Conservation (phyloP, 2,113 vertebrate species). For the Blennius ocellaris region DNA sequence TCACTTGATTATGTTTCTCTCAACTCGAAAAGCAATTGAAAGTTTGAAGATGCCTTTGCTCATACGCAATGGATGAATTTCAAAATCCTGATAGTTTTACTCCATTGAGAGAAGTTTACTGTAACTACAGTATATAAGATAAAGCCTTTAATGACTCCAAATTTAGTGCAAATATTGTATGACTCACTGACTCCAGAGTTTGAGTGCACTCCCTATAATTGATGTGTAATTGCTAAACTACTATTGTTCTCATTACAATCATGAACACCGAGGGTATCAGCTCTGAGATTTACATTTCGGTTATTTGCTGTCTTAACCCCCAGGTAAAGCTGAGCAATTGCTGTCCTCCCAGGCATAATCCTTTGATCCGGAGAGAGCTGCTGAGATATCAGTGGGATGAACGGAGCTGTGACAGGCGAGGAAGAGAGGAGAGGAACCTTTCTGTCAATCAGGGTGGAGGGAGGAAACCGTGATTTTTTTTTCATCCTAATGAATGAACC, state of each 20-base stretch:
- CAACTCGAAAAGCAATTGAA: too few species aligned
- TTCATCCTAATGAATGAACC: constrained; percentile 63
- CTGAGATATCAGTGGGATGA: constrained; percentile 65
- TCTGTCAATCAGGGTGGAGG: constrained; percentile 66
- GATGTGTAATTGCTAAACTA: constrained; percentile 24
- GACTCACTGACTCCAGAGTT: constrained; percentile 14
- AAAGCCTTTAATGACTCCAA: constrained; percentile 4
- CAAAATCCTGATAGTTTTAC: too few species aligned
- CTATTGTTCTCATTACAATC: constrained; percentile 23
- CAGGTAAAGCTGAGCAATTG: constrained; percentile 58
- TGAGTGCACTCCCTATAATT: constrained; percentile 31
- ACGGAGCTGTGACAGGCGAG: constrained; percentile 59
- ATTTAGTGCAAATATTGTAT: constrained; percentile 17
- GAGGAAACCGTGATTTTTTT: constrained; percentile 37
- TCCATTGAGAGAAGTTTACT: too few species aligned
- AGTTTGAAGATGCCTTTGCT: too few species aligned
- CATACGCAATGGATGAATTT: too few species aligned
- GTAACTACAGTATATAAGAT: neutral
- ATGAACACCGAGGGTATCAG: constrained; percentile 33
- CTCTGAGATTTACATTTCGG: constrained; percentile 32
- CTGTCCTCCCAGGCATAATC: constrained; percentile 63
- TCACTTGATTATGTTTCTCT: too few species aligned
- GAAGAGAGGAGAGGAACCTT: constrained; percentile 40
- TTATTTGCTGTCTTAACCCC: constrained; percentile 45
- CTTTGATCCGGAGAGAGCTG: constrained; percentile 66